phyloP scores from a whole-genome alignment of 1,140 invertebrate genomes.

The Diachasma alloeum region DNA sequence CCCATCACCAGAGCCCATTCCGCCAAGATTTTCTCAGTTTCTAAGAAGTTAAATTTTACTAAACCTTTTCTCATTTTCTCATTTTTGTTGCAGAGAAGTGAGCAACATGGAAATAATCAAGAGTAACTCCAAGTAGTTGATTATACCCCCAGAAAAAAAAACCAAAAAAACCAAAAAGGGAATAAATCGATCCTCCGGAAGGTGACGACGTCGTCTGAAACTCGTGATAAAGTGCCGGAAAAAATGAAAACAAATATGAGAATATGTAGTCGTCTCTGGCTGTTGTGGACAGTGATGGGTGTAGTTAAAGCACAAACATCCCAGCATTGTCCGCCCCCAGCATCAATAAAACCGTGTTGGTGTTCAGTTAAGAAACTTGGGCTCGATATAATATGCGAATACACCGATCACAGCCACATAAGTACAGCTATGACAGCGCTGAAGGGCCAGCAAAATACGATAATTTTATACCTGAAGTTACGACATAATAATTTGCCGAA shows the following conservation, averaged over 20 bases:
- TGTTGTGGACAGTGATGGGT: slow-evolving; percentile 25
- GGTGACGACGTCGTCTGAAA: no score
- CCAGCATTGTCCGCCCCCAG: slow-evolving; percentile 76
- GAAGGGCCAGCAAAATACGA: slow-evolving; percentile 74
- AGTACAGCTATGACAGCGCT: slow-evolving; percentile 78
- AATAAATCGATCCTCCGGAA: background rate
- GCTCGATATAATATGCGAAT: slow-evolving; percentile 85
- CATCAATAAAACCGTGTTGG: slow-evolving; percentile 78
- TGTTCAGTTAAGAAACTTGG: slow-evolving; percentile 87
- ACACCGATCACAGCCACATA: slow-evolving; percentile 79
- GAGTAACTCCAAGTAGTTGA: background rate
- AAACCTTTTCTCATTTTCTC: no score
- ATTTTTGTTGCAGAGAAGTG: background rate
- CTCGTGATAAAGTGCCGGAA: slow-evolving; percentile 16
- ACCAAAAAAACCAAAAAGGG: background rate
- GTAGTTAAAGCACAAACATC: slow-evolving; percentile 41
- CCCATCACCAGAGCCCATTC: no score
- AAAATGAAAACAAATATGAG: slow-evolving; percentile 15
- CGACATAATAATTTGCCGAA: slow-evolving; percentile 84
- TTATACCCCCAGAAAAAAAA: background rate
- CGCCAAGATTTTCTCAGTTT: no score
- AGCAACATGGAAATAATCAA: background rate
- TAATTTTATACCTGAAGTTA: slow-evolving; percentile 87
- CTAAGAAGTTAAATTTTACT: no score
- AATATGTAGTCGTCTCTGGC: slow-evolving; percentile 30